phyloP scores from a whole-genome alignment of 2,888 invertebrate species.

The Clistopyga incitator region DNA sequence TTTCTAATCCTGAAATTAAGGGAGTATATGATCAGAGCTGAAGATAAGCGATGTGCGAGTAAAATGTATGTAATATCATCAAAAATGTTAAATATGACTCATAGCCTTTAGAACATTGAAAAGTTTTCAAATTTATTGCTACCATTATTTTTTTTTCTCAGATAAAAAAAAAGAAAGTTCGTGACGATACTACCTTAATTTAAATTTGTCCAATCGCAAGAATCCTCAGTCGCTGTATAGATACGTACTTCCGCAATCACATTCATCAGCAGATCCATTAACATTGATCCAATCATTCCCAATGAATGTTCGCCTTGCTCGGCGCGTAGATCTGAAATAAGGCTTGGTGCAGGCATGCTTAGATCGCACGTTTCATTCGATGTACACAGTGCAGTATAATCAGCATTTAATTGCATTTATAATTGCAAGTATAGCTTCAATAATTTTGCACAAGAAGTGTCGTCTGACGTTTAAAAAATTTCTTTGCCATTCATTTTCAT shows the following conservation, averaged over 20 bases:
- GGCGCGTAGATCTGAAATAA: conserved; percentile 29
- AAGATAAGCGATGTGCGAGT: too few relatives aligned
- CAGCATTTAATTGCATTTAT: not conserved
- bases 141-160: too few relatives aligned
- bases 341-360: conserved; percentile 57
- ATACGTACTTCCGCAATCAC: not conserved
- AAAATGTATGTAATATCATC: too few relatives aligned
- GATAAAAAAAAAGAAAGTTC: too few relatives aligned
- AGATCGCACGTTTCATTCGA: conserved; percentile 50
- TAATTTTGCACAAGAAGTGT: not conserved
- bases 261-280: conserved; percentile 31
- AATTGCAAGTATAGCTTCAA: not conserved
- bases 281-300: conserved; percentile 35
- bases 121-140: too few relatives aligned
- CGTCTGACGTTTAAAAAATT: not conserved
- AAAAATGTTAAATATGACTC: too few relatives aligned
- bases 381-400: conserved; percentile 4
- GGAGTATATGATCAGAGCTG: not conserved
- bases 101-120: too few relatives aligned
- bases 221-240: conserved; percentile 4
- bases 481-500: not conserved
- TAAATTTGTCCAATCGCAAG: not conserved
- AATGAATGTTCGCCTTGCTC: conserved; percentile 35
- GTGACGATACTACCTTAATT: not conserved
- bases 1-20: not conserved